Evolutionary conservation across 64 coral and sea anemone genomes (phyloP), one percentile per base, ranked within the genome.

Genomic region (Montipora capricornis): DNA sequence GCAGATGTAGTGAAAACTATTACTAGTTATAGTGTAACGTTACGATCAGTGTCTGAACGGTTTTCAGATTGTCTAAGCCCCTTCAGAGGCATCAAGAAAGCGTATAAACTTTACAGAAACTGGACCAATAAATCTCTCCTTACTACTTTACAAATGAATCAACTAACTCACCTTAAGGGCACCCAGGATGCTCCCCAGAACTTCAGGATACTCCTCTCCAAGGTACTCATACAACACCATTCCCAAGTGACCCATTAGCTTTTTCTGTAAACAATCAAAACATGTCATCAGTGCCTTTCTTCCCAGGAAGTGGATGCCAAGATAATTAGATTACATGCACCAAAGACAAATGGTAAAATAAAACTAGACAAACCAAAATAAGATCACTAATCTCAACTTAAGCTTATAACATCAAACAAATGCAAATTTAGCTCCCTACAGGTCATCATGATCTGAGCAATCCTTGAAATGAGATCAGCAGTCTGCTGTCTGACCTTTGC

Each of bases 391-490:
- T 0, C 0, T 26, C 24, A 26, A 26, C 24, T 26, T 0, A 26
- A 26, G 0, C 24, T 26, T 26, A 26, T 0, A 26, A 26, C 0
- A 26, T 26, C 24, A 26, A 26, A 26, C 24, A 26, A 26, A 26
- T 26, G 24, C 5, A 57, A 15, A 68, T 57, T 89, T 69, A 96
- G 95, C 98, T 99, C 98, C 55, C 98, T 95, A 94, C 98, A 99
- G 20, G 98, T 99, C 95, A 99, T 99, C 98, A 99, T 99, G 76
- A 99, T 95, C 82, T 99, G 98, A 14, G 98, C 98, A 87, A 99
- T 99, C 75, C 98, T 92, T 20, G 98, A 99, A 45, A 99, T 99
- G 1, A 99, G 90, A 87, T 99, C 98, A 8, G 98, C 98, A 84
- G 98, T 95, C 52, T 99, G 98, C n/a, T 99, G 98, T 94, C 98